Evolutionary conservation across 2,797 vertebrate species (phyloP).

Genomic region (Chanos chanos): DNA sequence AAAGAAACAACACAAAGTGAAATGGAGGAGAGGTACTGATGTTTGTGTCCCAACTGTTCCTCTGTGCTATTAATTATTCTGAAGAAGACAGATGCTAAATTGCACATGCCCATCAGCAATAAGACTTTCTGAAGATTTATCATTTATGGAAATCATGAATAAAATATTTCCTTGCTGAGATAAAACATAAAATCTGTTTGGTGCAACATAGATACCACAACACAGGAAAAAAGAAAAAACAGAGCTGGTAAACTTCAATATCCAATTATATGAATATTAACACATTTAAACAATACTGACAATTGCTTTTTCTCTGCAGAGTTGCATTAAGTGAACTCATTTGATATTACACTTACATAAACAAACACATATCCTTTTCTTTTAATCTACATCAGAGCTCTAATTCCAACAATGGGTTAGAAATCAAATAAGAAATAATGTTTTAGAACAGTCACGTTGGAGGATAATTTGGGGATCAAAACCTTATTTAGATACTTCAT

Average conservation of each 20-base stretch:
- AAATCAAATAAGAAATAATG: no score
- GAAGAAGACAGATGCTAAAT: constrained; percentile 78
- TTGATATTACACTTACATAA: no score
- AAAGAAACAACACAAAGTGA: constrained; percentile 67
- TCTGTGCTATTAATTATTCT: constrained; percentile 72
- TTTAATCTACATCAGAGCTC: no score
- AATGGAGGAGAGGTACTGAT: constrained; percentile 61
- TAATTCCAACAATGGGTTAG: no score
- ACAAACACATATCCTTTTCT: no score
- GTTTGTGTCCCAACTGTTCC: constrained; percentile 61
- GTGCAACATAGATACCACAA: constrained; percentile 58
- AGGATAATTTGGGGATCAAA: constrained; percentile 26
- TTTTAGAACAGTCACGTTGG: constrained; percentile 21
- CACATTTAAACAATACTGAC: constrained; percentile 1
- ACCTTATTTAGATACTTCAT: constrained; percentile 37
- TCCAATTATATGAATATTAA: constrained; percentile 32
- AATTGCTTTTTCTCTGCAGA: not conserved
- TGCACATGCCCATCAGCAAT: constrained; percentile 78
- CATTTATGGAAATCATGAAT: constrained; percentile 81
- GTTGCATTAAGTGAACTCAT: no score
- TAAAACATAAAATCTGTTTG: constrained; percentile 76
- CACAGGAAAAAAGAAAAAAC: constrained; percentile 59
- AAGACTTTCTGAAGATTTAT: constrained; percentile 78
- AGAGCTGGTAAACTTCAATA: constrained; percentile 52
- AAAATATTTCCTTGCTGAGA: constrained; percentile 77